Base-by-base conservation (phyloP, 1,140 invertebrate genomes). In the Elysia chlorotica region DNA sequence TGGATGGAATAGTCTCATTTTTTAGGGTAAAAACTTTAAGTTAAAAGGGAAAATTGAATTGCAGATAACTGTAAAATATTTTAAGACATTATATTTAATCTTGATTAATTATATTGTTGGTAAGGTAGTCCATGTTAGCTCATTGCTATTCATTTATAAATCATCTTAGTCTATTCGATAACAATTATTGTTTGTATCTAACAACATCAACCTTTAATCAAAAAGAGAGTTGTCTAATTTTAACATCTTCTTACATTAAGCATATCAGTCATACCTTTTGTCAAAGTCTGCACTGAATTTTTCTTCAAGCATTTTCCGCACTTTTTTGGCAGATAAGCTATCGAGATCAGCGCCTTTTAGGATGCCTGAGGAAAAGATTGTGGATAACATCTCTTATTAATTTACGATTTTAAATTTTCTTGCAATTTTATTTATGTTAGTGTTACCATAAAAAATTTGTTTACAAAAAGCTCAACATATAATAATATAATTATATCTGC, bases 291-390 rank as follows among this genome's bases (percentile, higher is more conserved):
- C 89, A 53, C 92, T 92, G 17, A 96, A 89, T 82, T 93, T 93
- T 74, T 93, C 91, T 86, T 97, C 94, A 71, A 97, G 88, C 82
- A 94, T 92, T 86, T 93, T 92, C 35, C 95, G 91, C n/a, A 97
- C 94, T 87, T 95, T 95, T 81, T 96, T 97, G 0, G 94, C 92
- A 17, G 95, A 95, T 78, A 93, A 93, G 38, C 91, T 91, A 6
- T 92, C 91, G 14, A 96, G 89, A 84, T 96, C 93, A 4, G 95
- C 94, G 88, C 92, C 92, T 88, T 96, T 94, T 2, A 97, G 89
- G 79, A 96, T 95, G 67, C 91, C 94, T 96, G 85, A 48, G 41
- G 41, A 48, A n/a, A n/a, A n/a, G n/a, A n/a, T n/a, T n/a, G n/a
- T n/a, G n/a, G n/a, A n/a, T n/a, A n/a, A n/a, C n/a, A n/a, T n/a